phyloP scores from a whole-genome alignment of 2,113 vertebrate species.

The Sclerurus mexicanus region DNA sequence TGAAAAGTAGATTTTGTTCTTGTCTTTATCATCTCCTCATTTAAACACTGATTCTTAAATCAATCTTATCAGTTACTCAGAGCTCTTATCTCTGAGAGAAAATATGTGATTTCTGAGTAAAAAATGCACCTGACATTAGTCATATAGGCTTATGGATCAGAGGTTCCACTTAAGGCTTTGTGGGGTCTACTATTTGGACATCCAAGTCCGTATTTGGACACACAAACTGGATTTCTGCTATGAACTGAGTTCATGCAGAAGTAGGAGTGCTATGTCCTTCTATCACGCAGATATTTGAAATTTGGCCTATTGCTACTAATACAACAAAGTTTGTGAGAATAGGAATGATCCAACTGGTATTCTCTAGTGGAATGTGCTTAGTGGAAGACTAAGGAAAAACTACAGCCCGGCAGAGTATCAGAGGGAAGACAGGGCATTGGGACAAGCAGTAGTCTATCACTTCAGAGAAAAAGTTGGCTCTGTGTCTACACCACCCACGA shows the following conservation, averaged over 20 bases:
- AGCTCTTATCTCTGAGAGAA: background rate
- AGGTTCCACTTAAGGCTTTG: background rate
- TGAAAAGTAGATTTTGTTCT: background rate
- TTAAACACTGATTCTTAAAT: background rate
- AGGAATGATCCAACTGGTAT: background rate
- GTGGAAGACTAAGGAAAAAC: background rate
- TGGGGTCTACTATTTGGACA: background rate
- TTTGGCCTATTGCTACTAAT: background rate
- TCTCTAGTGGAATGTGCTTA: background rate
- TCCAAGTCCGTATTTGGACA: background rate
- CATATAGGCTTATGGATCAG: background rate
- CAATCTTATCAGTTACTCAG: background rate
- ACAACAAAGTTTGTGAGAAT: background rate
- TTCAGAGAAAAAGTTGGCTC: background rate
- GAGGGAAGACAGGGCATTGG: background rate
- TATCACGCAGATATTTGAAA: background rate
- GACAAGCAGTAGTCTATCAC: background rate
- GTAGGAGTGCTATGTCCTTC: background rate
- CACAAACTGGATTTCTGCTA: background rate
- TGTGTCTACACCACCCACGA: background rate
- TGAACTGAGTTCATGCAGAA: background rate
- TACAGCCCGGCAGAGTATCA: constrained; percentile 13
- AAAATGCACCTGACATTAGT: background rate
- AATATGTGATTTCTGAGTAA: background rate
- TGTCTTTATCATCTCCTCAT: background rate